phyloP scores from a whole-genome alignment of 2,797 vertebrate genomes.

The Ambastaia sidthimunki region DNA sequence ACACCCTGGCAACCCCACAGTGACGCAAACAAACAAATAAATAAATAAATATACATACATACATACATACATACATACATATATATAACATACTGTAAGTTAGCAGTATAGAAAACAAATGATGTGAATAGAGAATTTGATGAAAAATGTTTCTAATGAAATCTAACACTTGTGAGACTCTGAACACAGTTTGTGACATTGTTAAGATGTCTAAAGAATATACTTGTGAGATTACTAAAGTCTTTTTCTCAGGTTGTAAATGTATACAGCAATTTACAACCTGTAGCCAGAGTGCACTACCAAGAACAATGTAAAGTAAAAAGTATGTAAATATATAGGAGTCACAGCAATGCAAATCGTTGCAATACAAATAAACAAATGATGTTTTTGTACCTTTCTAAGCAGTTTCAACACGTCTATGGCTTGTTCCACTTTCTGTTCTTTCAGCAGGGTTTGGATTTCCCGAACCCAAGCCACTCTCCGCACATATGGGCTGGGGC shows the following conservation, averaged over 20 bases:
- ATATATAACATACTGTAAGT: no score
- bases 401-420: conserved; percentile 81
- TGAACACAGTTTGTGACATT: background rate
- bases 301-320: background rate
- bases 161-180: background rate
- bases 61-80: no score
- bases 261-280: background rate
- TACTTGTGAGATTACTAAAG: background rate
- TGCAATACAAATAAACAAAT: background rate
- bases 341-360: background rate
- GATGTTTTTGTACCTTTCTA: conserved; percentile 77
- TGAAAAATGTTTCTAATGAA: background rate
- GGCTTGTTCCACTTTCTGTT: conserved; percentile 82
- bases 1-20: background rate
- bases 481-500: conserved; percentile 82
- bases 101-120: background rate
- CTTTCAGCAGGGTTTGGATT: conserved; percentile 84
- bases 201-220: background rate
- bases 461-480: conserved; percentile 87
- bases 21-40: background rate
- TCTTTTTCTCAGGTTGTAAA: background rate
- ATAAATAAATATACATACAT: no score
- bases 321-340: background rate
- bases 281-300: background rate
- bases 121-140: background rate